phyloP scores from a whole-genome alignment of 2,888 invertebrate genomes.

The Alentia gelatinosa region DNA sequence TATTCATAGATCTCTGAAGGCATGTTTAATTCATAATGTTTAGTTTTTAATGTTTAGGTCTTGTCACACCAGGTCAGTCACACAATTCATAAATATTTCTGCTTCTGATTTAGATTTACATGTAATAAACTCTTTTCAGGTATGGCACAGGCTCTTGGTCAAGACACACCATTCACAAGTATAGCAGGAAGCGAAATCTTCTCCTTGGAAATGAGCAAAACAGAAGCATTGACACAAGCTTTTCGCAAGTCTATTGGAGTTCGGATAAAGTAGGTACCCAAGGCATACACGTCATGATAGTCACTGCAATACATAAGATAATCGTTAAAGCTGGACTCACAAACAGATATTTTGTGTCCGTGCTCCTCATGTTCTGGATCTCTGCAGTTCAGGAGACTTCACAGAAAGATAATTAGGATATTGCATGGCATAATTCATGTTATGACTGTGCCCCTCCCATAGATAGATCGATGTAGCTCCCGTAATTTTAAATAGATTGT shows the following conservation, averaged over 20 bases:
- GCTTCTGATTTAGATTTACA: too few relatives aligned
- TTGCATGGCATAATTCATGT: too few relatives aligned
- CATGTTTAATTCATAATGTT: too few relatives aligned
- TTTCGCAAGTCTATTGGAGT: constrained; percentile 97
- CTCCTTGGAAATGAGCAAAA: constrained; percentile 99
- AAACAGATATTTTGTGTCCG: neutral
- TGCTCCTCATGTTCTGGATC: neutral
- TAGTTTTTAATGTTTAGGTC: too few relatives aligned
- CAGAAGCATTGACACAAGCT: constrained; percentile 97
- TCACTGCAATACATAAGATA: neutral
- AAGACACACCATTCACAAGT: constrained; percentile 98
- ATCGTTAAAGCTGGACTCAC: neutral
- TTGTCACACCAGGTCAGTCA: too few relatives aligned
- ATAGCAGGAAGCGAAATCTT: constrained; percentile 99
- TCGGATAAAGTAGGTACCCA: constrained; percentile 88
- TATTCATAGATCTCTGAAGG: too few relatives aligned
- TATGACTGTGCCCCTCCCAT: too few relatives aligned
- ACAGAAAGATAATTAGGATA: too few relatives aligned
- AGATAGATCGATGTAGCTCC: too few relatives aligned
- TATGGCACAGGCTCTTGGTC: constrained; percentile 93
- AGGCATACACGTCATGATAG: neutral
- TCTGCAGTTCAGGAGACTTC: too few relatives aligned
- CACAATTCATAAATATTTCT: too few relatives aligned
- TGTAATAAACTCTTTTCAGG: constrained; percentile 73
- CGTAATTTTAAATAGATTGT: too few relatives aligned